Conservation (phyloP, 2,797 vertebrate genomes). For the Notolepis coatsorum region DNA sequence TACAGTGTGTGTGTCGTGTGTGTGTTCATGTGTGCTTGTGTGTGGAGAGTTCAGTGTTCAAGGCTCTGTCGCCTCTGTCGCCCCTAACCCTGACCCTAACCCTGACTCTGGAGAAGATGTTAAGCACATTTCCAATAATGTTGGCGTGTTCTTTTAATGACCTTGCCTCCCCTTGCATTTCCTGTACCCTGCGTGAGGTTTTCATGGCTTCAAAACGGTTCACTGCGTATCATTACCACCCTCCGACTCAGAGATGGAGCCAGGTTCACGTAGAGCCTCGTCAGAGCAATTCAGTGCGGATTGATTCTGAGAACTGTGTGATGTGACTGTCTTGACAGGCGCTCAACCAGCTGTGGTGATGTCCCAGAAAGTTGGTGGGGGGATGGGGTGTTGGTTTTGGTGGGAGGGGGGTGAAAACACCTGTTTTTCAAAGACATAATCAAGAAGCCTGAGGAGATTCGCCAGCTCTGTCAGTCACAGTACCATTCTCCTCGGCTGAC, state of each 20-base stretch:
- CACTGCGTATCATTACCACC: conserved; percentile 11
- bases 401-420: conserved; percentile 57
- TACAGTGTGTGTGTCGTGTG: no score
- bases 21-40: no score
- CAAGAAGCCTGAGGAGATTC: conserved; percentile 50
- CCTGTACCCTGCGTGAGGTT: no score
- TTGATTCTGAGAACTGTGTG: conserved; percentile 42
- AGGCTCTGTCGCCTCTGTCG: no score
- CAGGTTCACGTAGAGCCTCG: conserved; percentile 23
- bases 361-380: conserved; percentile 43
- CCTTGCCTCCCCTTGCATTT: no score
- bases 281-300: conserved; percentile 4
- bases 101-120: no score
- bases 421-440: conserved; percentile 54
- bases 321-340: conserved; percentile 47
- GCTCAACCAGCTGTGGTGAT: conserved; percentile 38
- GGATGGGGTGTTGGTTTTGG: no score
- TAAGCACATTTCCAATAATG: no score
- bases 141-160: no score
- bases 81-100: no score
- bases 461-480: conserved; percentile 36
- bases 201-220: conserved; percentile 30
- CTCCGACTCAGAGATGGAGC: conserved; percentile 27
- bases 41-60: no score
- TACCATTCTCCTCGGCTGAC: conserved; percentile 31